Base-by-base conservation (phyloP, 1,140 invertebrate species). In the Pseudomyrmex cubaensis region DNA sequence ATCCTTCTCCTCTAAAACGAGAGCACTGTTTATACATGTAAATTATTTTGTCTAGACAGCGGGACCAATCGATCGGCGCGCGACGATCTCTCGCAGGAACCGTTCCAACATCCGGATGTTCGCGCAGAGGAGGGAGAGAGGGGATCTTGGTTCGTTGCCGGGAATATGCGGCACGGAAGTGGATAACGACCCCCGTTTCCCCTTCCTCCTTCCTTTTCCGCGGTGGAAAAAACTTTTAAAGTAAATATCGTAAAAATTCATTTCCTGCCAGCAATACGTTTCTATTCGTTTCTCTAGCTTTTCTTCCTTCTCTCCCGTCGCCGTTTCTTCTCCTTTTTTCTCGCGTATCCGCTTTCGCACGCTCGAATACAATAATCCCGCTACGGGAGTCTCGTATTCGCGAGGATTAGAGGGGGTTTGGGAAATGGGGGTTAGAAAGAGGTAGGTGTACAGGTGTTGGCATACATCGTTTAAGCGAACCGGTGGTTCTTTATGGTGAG, bases 241-340 rank as follows among this genome's bases (percentile, higher is more conserved):
- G 88, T 90, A 87, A 90, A 90, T 90, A 90, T 90, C 89, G 89
- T 90, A 90, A 90, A 90, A 88, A 90, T 90, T 89, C 88, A 90
- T 90, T 90, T 90, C 86, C 84, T 86, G 64, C 74, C 89, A 67
- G 86, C 86, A 87, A 88, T 90, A 90, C 89, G 89, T 90, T 90
- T 75, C 87, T 72, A 89, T 89, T 86, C 87, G 75, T 84, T 82
- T 25, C 17, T 50, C 15, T 54, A 0, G 10, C n/a, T n/a, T 15
- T 54, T 44, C 17, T 17, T 2, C 48, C 9, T 12, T 20, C 35
- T 22, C 66, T 15, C 73, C 22, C 52, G 3, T 50, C 25, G 52
- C 35, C 62, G 13, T 22, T 67, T 63, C 48, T 59, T 59, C 69
- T 66, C 57, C 72, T 48, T 85, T 82, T 85, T 64, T 74, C 62